Conservation (phyloP, 2,797 vertebrate species). For the Steatocranus sp. region DNA sequence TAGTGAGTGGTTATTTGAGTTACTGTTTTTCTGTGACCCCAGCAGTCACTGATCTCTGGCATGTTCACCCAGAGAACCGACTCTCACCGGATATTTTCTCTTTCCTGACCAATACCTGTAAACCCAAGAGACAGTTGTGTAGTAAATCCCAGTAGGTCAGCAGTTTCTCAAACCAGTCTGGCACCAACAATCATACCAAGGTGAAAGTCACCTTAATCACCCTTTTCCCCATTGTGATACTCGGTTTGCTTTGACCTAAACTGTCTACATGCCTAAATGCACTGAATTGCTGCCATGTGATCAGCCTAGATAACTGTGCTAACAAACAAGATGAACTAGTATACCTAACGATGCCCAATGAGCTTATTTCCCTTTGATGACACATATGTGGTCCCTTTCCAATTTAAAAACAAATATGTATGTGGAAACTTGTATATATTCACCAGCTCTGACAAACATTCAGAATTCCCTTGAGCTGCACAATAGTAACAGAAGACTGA, state of each 20-base stretch:
- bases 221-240: background rate
- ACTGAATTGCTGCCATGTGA: background rate
- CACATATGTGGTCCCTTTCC: background rate
- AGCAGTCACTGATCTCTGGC: background rate
- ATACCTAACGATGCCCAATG: background rate
- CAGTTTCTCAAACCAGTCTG: background rate
- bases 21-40: background rate
- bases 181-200: background rate
- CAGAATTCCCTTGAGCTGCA: background rate
- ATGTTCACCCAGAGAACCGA: background rate
- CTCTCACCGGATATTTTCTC: background rate
- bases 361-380: background rate
- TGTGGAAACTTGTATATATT: background rate
- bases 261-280: background rate
- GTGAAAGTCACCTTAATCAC: background rate
- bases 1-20: background rate
- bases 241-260: background rate
- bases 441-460: background rate
- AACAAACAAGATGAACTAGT: background rate
- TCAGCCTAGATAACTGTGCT: background rate
- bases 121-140: background rate
- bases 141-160: background rate
- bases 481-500: background rate
- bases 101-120: background rate
- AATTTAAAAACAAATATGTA: background rate